Evolutionary conservation across 2,797 vertebrate genomes (phyloP), one percentile per base, ranked within the genome.

Genomic region (Pipistrellus pipistrellus): DNA sequence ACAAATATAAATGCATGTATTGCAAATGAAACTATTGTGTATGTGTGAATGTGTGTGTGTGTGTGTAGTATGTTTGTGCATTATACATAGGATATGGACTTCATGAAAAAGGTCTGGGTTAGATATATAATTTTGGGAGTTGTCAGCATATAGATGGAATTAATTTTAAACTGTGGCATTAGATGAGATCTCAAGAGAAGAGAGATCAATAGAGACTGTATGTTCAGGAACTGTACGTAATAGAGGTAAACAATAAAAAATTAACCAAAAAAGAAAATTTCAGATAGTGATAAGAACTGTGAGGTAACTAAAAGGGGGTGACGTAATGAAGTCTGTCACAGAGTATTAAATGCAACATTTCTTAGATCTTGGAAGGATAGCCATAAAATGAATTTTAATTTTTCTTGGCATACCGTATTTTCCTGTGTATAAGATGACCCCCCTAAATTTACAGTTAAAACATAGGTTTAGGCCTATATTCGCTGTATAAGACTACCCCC

Each of bases 111-210:
- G 9, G 15, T 80, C 64, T 75, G 35, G 25, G 3, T 35, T 94
- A 68, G 57, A 85, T 17, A 59, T 8, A 35, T 0, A 32, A 35
- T 72, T 87, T 84, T 91, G 12, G 69, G n/a, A 92, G 12, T 72
- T 84, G 30, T 92, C 10, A 76, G 53, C 8, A 53, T 86, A 32
- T 7, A 80, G 51, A 55, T 53, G 9, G 15, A 83, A 41, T 83
- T 93, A 30, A 69, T 83, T 88, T 85, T 87, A 55, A 86, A 20
- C 14, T 83, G 4, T n/a, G 48, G 8, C n/a, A 64, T 20, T 94
- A 66, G 8, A 32, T 88, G 51, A 85, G 23, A 9, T 78, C 20
- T 59, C 25, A 64, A 35, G n/a, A 23, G 38, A 95, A 72, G 53
- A 62, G 35, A 88, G 25, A 32, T 88, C 15, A 32, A 8, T 62